Evolutionary conservation across 2,888 invertebrate species (phyloP).

Genomic region (Byasa hedistus): DNA sequence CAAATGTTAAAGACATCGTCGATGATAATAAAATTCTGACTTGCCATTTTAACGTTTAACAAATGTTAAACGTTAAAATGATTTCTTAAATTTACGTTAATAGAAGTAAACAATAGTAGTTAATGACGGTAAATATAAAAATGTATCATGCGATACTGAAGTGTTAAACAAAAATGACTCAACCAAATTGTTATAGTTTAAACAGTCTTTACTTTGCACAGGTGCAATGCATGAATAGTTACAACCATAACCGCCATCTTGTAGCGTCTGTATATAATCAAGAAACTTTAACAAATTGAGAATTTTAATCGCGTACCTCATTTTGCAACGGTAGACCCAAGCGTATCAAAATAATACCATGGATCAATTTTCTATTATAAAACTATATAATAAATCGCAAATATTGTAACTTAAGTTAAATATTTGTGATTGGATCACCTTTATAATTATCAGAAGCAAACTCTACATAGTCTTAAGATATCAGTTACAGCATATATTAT

Average conservation of each 20-base stretch:
- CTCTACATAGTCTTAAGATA: background rate
- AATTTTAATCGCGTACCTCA: constrained; percentile 16
- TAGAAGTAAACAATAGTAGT: background rate
- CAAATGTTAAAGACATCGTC: too few relatives aligned
- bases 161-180: constrained; percentile 14
- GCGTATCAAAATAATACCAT: constrained; percentile 1
- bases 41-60: too few relatives aligned
- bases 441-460: background rate
- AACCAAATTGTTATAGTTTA: constrained; percentile 11
- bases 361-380: background rate
- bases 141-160: background rate
- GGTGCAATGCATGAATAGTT: constrained; percentile 5
- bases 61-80: background rate
- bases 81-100: background rate
- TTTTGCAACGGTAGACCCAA: constrained; percentile 8
- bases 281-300: constrained; percentile 21
- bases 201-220: constrained; percentile 5
- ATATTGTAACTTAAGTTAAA: background rate
- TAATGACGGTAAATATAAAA: constrained; percentile 6
- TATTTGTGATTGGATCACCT: background rate
- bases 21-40: too few relatives aligned
- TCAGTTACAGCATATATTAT: too few relatives aligned
- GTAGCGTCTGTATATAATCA: constrained; percentile 8
- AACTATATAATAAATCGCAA: background rate
- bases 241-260: constrained; percentile 23